A percentile compares a stretch with the other conserved stretches of the same genome.
Evolutionary conservation across 2,888 invertebrate species (phyloP).

Genomic region (Melinaea marsaeus): DNA sequence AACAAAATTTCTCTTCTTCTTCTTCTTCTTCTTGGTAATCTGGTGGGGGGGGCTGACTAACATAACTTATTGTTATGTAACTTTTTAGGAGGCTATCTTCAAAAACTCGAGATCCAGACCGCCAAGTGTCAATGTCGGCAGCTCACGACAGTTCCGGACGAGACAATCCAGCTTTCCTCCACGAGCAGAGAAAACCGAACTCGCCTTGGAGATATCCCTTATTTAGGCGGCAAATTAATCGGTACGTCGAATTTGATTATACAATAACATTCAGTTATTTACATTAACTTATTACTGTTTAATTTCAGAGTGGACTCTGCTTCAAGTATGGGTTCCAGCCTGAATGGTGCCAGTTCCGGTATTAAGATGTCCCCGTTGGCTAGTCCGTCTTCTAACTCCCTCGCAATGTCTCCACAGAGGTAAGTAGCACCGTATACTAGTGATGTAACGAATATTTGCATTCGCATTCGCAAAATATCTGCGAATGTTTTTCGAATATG

Average conservation of each 20-base stretch:
- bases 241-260: constrained; percentile 46
- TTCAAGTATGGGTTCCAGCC: constrained; percentile 79
- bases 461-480: too few species aligned
- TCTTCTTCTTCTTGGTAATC: too few species aligned
- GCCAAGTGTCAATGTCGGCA: constrained; percentile 65
- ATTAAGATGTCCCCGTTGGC: constrained; percentile 73
- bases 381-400: constrained; percentile 41
- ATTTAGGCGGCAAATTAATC: constrained; percentile 69
- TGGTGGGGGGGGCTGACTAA: too few species aligned
- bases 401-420: constrained; percentile 63
- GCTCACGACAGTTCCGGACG: constrained; percentile 71
- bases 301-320: constrained; percentile 73
- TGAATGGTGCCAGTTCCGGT: constrained; percentile 76
- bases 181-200: constrained; percentile 79
- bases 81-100: constrained; percentile 80
- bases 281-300: neutral
- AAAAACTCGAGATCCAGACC: constrained; percentile 79
- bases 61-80: neutral
- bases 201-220: constrained; percentile 86
- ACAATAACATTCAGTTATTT: constrained; percentile 5
- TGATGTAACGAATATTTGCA: too few species aligned
- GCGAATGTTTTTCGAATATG: too few species aligned
- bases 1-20: too few species aligned
- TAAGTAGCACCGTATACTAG: constrained; percentile 26
- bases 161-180: constrained; percentile 84